Evolutionary conservation across 23 tunicate species (phyloP).

Genomic region (Ascidia mentula): DNA sequence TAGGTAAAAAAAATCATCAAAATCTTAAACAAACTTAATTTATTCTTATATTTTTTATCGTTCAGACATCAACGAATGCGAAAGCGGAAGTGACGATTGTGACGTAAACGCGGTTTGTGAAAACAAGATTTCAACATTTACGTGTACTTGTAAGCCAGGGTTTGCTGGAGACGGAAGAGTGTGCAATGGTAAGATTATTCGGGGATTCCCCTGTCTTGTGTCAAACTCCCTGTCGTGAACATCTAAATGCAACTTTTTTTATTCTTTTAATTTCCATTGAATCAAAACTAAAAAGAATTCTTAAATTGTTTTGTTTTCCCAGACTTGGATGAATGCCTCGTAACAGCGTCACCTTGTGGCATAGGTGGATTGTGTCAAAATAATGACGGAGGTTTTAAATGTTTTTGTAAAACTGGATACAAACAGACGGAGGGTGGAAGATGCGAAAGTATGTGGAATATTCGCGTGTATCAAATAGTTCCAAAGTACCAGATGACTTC

Average conservation of each 20-base stretch:
- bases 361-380: conserved; percentile 33
- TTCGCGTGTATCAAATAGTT: no score
- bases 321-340: not conserved
- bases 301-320: no score
- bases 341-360: conserved; percentile 1
- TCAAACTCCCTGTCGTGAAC: no score
- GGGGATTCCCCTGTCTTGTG: no score
- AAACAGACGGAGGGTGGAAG: not conserved
- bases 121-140: conserved; percentile 33
- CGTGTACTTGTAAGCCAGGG: conserved; percentile 45
- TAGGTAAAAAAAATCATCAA: conserved; percentile 13
- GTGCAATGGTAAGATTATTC: conserved; percentile 24
- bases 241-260: no score
- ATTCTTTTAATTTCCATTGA: no score
- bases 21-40: not conserved
- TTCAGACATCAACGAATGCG: conserved; percentile 60
- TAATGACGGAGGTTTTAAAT: conserved; percentile 34
- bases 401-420: conserved; percentile 40
- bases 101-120: conserved; percentile 39
- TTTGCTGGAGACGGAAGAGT: conserved; percentile 43
- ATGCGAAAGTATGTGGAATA: conserved; percentile 18
- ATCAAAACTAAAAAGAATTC: no score
- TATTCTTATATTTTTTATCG: not conserved
- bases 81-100: conserved; percentile 9
- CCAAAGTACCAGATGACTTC: no score